Evolutionary conservation across 2,113 vertebrate genomes (phyloP).

Genomic region (Heterocephalus glaber): DNA sequence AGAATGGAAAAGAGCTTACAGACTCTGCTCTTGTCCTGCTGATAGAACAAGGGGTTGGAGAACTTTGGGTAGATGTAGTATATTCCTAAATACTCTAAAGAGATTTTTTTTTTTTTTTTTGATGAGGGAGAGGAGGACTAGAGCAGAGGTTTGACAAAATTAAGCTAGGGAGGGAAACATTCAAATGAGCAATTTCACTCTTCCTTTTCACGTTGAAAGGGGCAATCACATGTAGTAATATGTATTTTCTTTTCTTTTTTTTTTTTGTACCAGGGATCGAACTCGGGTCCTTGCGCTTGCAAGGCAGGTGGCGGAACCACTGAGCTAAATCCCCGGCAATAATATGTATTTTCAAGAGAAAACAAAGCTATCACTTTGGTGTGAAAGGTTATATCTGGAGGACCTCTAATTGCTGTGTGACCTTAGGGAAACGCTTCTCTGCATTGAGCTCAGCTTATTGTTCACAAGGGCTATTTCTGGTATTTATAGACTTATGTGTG

Average conservation of each 20-base stretch:
- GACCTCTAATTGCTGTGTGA: constrained; percentile 44
- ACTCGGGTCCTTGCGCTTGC: no score
- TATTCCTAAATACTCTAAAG: constrained; percentile 11
- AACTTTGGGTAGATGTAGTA: not conserved
- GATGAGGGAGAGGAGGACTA: not conserved
- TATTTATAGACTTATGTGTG: constrained; percentile 65
- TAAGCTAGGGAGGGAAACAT: not conserved
- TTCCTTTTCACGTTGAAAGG: not conserved
- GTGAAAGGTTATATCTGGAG: not conserved
- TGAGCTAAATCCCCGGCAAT: no score
- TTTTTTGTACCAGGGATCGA: no score
- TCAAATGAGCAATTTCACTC: not conserved
- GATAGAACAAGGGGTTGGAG: not conserved
- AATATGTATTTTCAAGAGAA: no score
- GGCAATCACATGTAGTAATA: not conserved
- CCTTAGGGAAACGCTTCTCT: constrained; percentile 64
- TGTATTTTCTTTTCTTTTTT: no score
- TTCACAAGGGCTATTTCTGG: constrained; percentile 28
- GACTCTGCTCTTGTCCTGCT: not conserved
- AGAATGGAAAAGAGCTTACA: not conserved
- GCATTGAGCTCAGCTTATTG: not conserved
- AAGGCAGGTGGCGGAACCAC: no score
- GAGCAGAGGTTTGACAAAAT: not conserved
- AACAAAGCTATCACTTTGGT: not conserved
- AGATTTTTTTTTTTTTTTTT: not conserved